These are phyloP conservation scores for Indicator indicator DNA, from an alignment of 2,113 vertebrate genomes.

Conservation along the genomic window DNA sequence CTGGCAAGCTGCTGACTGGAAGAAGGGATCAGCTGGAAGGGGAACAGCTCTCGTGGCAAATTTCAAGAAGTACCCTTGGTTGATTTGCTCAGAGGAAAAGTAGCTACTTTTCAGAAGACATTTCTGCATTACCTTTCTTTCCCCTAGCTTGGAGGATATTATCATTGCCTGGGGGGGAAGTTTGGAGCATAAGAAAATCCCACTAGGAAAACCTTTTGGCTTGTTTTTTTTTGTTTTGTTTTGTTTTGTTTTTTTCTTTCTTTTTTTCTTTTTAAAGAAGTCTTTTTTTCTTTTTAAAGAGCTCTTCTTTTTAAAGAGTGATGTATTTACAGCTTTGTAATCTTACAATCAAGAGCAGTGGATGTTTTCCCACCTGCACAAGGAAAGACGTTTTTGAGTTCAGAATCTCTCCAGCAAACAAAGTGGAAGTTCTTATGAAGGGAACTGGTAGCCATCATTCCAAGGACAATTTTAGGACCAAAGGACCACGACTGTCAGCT, in stretches of 20 bases:
- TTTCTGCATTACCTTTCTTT: constrained; percentile 6
- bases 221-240: constrained; percentile 12
- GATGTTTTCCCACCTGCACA: neutral
- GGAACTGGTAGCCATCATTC: constrained; percentile 21
- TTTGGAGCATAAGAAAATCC: constrained; percentile 41
- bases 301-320: neutral
- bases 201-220: constrained; percentile 42
- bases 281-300: too few species aligned
- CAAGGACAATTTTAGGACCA: neutral
- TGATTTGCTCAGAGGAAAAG: constrained; percentile 34
- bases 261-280: too few species aligned
- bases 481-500: constrained; percentile 20
- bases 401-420: constrained; percentile 63
- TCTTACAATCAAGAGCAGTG: neutral
- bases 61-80: constrained; percentile 51
- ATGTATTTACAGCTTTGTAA: neutral
- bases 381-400: constrained; percentile 61
- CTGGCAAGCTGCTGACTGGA: constrained; percentile 29
- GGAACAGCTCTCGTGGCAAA: constrained; percentile 44
- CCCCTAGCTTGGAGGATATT: constrained; percentile 16
- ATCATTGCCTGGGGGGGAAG: constrained; percentile 25
- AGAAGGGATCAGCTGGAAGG: constrained; percentile 52
- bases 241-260: too few species aligned
- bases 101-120: neutral
- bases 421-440: constrained; percentile 12